Conservation (phyloP, 2,888 invertebrate species). For the Polymixis lichenea region DNA sequence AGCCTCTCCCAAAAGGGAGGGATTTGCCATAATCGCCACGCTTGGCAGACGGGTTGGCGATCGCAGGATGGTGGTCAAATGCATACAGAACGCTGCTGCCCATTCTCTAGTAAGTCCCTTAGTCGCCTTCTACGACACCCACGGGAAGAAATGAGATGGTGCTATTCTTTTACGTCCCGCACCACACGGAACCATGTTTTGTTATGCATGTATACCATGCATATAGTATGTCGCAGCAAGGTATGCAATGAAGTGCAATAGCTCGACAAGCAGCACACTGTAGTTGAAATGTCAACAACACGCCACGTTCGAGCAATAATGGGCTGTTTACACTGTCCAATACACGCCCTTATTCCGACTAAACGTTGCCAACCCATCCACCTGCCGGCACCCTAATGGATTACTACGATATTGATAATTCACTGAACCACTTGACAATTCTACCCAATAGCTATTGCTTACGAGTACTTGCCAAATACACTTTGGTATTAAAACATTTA, state of each 20-base stretch:
- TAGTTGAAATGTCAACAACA: constrained; percentile 72
- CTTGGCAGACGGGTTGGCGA: too few species aligned
- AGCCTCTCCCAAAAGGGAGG: too few species aligned
- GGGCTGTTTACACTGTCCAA: constrained; percentile 61
- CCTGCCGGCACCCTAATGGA: constrained; percentile 59
- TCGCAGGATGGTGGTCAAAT: too few species aligned
- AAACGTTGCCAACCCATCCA: constrained; percentile 46
- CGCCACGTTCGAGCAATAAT: constrained; percentile 65
- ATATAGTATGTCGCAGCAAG: constrained; percentile 20
- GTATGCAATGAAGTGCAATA: constrained; percentile 57
- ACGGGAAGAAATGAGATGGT: too few species aligned
- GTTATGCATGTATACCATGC: background rate
- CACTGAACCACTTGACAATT: constrained; percentile 47
- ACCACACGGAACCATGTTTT: too few species aligned
- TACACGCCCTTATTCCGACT: constrained; percentile 55
- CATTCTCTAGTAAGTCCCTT: too few species aligned
- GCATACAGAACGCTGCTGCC: too few species aligned
- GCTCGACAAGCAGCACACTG: constrained; percentile 62
- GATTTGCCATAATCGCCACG: too few species aligned
- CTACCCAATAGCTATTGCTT: constrained; percentile 37
- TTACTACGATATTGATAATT: constrained; percentile 58
- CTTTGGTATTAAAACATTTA: constrained; percentile 44
- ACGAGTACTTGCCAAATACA: constrained; percentile 41
- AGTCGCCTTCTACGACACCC: too few species aligned
- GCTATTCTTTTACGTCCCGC: too few species aligned